phyloP scores from a whole-genome alignment of 2,113 vertebrate species.

The Sula dactylatra region DNA sequence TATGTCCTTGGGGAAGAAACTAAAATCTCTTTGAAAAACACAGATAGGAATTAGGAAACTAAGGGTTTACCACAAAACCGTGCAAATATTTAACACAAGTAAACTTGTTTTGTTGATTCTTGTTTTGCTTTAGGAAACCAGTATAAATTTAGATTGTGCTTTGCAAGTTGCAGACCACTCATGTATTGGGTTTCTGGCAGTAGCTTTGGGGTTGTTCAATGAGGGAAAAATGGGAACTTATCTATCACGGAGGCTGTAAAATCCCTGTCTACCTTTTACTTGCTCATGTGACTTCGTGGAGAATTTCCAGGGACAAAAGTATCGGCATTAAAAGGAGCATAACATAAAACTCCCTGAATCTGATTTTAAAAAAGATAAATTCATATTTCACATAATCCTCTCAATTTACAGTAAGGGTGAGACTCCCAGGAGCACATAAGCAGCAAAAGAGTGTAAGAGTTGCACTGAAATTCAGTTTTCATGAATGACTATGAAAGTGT shows the following conservation, averaged over 20 bases:
- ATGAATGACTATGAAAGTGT: background rate
- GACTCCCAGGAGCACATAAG: background rate
- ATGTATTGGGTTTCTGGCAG: background rate
- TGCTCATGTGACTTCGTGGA: conserved; percentile 45
- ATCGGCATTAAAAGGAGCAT: background rate
- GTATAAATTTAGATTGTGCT: background rate
- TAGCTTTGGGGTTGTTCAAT: background rate
- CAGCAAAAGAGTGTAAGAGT: background rate
- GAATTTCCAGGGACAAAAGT: conserved; percentile 46
- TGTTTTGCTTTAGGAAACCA: background rate
- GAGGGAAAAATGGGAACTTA: conserved; percentile 3
- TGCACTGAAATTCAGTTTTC: background rate
- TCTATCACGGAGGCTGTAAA: background rate
- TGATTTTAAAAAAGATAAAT: background rate
- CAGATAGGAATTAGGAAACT: background rate
- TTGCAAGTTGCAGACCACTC: background rate
- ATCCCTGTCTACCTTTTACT: conserved; percentile 39
- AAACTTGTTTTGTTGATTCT: background rate
- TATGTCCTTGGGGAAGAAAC: background rate
- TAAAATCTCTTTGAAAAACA: background rate
- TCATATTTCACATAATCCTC: background rate
- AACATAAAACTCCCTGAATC: conserved; percentile 11
- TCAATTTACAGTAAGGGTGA: background rate
- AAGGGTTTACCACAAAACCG: background rate
- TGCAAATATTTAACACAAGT: background rate